A percentile compares a stretch with the other conserved stretches of the same genome.
These are phyloP conservation scores for Zoanthus sansibaricus DNA, from an alignment of 92 coral and sea anemone species.

Conservation along the genomic window DNA sequence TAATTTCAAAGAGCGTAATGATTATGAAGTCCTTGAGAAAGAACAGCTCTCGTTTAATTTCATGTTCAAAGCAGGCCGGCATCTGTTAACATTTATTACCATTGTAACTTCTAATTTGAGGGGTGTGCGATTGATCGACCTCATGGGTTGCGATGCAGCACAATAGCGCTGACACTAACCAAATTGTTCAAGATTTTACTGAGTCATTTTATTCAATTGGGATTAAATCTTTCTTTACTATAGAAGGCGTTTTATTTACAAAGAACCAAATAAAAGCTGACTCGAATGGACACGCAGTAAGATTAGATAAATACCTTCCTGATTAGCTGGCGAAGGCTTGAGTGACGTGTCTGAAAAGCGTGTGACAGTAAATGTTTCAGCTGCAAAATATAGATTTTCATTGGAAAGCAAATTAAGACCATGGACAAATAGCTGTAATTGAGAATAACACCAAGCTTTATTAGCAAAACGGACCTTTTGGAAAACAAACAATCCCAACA, in stretches of 20 bases:
- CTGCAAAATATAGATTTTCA: not conserved
- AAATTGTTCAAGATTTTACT: constrained; percentile 3
- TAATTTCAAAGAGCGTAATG: not conserved
- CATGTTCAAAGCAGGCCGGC: constrained; percentile 27
- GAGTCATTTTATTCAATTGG: not conserved
- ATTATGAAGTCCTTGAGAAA: constrained; percentile 4
- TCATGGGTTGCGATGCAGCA: constrained; percentile 21
- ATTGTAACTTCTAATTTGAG: constrained; percentile 25
- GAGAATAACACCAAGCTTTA: not conserved
- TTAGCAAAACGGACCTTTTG: not conserved
- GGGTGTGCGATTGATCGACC: constrained; percentile 37
- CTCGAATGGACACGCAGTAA: not conserved
- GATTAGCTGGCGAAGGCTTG: not conserved
- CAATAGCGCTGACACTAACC: constrained; percentile 30
- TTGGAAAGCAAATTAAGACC: not conserved
- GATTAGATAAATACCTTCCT: constrained; percentile 6
- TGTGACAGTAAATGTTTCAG: not conserved
- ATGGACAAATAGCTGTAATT: not conserved
- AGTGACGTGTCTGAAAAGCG: not conserved
- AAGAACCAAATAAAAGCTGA: not conserved
- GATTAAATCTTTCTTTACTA: not conserved
- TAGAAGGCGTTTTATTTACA: not conserved
- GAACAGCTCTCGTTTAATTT: not conserved
- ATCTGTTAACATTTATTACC: constrained; percentile 13
- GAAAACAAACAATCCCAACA: not conserved